Conservation (phyloP, 2,888 invertebrate species). For the Cryptocephalus primarius region DNA sequence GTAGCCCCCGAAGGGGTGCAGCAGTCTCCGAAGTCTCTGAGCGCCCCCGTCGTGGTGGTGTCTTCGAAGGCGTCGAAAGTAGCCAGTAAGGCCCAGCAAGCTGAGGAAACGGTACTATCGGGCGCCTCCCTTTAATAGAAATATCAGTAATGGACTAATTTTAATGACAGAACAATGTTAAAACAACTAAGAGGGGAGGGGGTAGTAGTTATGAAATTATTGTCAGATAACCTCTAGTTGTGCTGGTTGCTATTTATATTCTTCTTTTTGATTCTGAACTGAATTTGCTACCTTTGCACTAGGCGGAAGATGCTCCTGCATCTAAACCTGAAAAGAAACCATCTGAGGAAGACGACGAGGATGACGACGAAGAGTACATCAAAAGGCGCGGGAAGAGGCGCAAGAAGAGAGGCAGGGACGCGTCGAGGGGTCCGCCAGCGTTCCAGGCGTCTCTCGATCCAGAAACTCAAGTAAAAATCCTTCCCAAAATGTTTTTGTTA, state of each 20-base stretch:
- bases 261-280: too few species aligned
- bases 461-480: constrained; percentile 49
- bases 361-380: constrained; percentile 48
- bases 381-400: constrained; percentile 45
- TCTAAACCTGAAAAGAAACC: not conserved
- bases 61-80: constrained; percentile 9
- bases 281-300: too few species aligned
- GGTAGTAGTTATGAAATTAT: too few species aligned
- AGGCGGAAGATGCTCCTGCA: too few species aligned
- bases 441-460: constrained; percentile 45
- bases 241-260: too few species aligned
- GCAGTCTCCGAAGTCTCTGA: constrained; percentile 2
- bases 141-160: constrained; percentile 16
- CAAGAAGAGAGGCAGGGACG: constrained; percentile 34
- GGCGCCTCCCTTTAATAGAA: not conserved
- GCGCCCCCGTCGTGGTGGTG: constrained; percentile 4
- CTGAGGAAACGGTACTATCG: too few species aligned
- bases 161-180: too few species aligned
- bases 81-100: not conserved
- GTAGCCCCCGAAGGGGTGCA: constrained; percentile 5
- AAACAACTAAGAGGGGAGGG: too few species aligned
- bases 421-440: constrained; percentile 29
- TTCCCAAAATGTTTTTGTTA: not conserved
- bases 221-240: too few species aligned
- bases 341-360: constrained; percentile 40